A percentile compares a stretch with the other conserved stretches of the same genome.
Conservation (phyloP, 2,113 vertebrate species). For the Picathartes gymnocephalus region DNA sequence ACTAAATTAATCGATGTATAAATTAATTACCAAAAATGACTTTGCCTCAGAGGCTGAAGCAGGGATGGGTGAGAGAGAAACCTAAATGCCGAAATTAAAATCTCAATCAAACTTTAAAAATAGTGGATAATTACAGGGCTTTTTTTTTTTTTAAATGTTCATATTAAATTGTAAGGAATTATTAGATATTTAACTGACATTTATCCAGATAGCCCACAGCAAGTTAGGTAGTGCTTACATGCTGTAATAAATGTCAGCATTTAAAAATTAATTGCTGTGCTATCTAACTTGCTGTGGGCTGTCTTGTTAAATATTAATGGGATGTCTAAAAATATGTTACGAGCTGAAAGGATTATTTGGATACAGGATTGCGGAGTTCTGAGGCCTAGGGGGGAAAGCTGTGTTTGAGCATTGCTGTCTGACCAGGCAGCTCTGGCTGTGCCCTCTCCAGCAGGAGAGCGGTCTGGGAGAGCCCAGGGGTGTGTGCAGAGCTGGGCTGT, state of each 20-base stretch:
- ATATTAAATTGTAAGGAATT: slow-evolving; percentile 60
- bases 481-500: background rate
- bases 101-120: slow-evolving; percentile 64
- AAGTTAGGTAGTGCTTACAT: slow-evolving; percentile 66
- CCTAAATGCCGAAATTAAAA: slow-evolving; percentile 44
- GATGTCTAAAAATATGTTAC: slow-evolving; percentile 51
- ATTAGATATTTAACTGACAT: slow-evolving; percentile 72
- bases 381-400: background rate
- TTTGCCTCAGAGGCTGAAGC: slow-evolving; percentile 40
- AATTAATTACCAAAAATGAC: slow-evolving; percentile 52
- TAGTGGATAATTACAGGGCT: slow-evolving; percentile 64
- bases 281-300: slow-evolving; percentile 72
- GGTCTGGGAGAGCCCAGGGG: background rate
- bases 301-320: slow-evolving; percentile 70
- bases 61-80: background rate
- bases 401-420: background rate
- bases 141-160: slow-evolving; percentile 31
- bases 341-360: slow-evolving; percentile 65
- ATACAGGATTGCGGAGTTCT: background rate
- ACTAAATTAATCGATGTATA: slow-evolving; percentile 54
- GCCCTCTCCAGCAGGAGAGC: too few species aligned
- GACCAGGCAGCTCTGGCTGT: fast-evolving
- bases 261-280: slow-evolving; percentile 73
- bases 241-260: slow-evolving; percentile 72
- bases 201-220: slow-evolving; percentile 70